These are phyloP conservation scores for Calephelis virginiensis DNA, from an alignment of 1,140 invertebrate species.

Conservation along the genomic window DNA sequence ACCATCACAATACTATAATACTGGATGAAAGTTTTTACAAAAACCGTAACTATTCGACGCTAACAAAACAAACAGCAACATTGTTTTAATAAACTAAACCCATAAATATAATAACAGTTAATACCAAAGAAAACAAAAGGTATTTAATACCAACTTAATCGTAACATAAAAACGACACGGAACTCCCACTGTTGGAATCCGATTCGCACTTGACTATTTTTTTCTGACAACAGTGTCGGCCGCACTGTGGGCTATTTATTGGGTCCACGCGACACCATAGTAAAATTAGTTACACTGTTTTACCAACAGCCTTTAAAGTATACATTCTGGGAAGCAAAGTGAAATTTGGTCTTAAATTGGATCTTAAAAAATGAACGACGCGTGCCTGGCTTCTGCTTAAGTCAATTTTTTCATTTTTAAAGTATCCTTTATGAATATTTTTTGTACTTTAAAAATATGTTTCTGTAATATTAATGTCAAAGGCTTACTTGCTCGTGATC, in stretches of 20 bases:
- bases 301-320: constrained; percentile 45
- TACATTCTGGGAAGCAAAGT: constrained; percentile 58
- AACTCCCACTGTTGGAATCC: background rate
- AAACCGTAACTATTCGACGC: too few species aligned
- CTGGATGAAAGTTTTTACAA: too few species aligned
- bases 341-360: constrained; percentile 47
- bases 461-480: too few species aligned
- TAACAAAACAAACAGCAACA: too few species aligned
- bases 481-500: too few species aligned
- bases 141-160: too few species aligned
- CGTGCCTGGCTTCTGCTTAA: constrained; percentile 49
- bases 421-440: background rate
- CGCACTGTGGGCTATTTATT: constrained; percentile 69
- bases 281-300: constrained; percentile 72
- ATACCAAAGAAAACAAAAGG: too few species aligned
- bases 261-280: constrained; percentile 73
- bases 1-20: too few species aligned
- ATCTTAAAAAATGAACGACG: constrained; percentile 53
- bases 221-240: constrained; percentile 58
- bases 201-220: constrained; percentile 30
- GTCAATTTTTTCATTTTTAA: background rate
- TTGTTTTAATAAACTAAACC: too few species aligned
- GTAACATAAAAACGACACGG: too few species aligned
- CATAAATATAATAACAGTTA: too few species aligned
- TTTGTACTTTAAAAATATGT: background rate